phyloP scores from a whole-genome alignment of 2,888 invertebrate genomes.

The Lasioglossum marginatum region DNA sequence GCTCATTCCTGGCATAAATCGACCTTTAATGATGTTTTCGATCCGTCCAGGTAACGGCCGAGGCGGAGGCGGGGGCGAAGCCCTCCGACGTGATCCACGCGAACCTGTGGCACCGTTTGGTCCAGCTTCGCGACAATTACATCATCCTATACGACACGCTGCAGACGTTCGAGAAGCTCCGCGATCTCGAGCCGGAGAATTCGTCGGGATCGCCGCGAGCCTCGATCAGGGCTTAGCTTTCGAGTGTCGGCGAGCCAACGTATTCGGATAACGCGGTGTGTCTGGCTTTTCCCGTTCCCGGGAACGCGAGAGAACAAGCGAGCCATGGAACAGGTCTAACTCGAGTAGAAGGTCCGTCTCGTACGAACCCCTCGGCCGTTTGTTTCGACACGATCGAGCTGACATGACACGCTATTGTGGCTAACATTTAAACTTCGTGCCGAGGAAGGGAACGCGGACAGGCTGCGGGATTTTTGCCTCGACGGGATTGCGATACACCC shows the following conservation, averaged over 20 bases:
- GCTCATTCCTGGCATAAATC: too few species aligned
- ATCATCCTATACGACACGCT: conserved; percentile 78
- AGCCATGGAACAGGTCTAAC: conserved; percentile 38
- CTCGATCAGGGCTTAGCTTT: conserved; percentile 1
- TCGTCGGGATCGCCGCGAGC: background rate
- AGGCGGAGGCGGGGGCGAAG: conserved; percentile 49
- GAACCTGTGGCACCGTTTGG: conserved; percentile 78
- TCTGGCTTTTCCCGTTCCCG: conserved; percentile 24
- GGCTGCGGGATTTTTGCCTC: conserved; percentile 52
- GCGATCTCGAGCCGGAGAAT: conserved; percentile 24
- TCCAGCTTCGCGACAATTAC: conserved; percentile 80
- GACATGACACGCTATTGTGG: conserved; percentile 69
- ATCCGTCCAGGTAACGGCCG: conserved; percentile 51
- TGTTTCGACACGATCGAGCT: conserved; percentile 64
- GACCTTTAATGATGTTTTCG: background rate
- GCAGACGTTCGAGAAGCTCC: conserved; percentile 62
- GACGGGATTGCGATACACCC: conserved; percentile 63
- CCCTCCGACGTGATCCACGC: conserved; percentile 72
- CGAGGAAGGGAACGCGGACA: conserved; percentile 62
- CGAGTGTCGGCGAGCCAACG: conserved; percentile 6
- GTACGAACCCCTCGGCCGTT: conserved; percentile 60
- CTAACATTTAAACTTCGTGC: conserved; percentile 72
- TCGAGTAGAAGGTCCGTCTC: conserved; percentile 56
- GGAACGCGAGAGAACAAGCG: conserved; percentile 10
- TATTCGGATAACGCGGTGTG: background rate